A percentile compares a stretch with the other conserved stretches of the same genome.
These are phyloP conservation scores for Atethmia centrago DNA, from an alignment of 2,888 invertebrate species.

Conservation along the genomic window DNA sequence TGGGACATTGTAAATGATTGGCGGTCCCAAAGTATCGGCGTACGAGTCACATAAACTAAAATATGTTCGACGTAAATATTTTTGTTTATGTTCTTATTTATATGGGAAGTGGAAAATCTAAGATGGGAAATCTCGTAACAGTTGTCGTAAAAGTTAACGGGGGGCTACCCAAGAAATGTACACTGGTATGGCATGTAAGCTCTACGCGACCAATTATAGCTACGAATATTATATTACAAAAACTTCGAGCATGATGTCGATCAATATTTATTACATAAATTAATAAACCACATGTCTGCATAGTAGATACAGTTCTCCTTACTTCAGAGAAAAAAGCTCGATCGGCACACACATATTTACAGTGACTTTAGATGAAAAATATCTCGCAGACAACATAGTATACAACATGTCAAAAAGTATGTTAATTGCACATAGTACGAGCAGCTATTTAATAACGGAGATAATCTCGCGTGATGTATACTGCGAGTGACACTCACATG, in stretches of 20 bases:
- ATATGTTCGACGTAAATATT: slow-evolving; percentile 7
- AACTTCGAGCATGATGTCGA: slow-evolving; percentile 42
- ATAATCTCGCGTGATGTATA: slow-evolving; percentile 67
- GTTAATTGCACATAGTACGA: slow-evolving; percentile 62
- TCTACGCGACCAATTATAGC: slow-evolving; percentile 50
- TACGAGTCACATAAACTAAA: slow-evolving; percentile 42
- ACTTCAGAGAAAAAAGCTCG: slow-evolving; percentile 33
- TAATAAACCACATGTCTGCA: slow-evolving; percentile 59
- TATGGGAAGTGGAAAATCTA: slow-evolving; percentile 28
- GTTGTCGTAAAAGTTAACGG: slow-evolving; percentile 29
- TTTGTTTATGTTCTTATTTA: slow-evolving; percentile 23
- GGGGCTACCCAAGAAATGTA: slow-evolving; percentile 20
- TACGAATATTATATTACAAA: slow-evolving; percentile 49
- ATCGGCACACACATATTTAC: slow-evolving; percentile 38
- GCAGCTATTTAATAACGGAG: slow-evolving; percentile 63
- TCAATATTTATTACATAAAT: slow-evolving; percentile 59
- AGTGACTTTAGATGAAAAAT: slow-evolving; percentile 48
- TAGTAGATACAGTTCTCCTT: slow-evolving; percentile 38
- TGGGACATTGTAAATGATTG: slow-evolving; percentile 77
- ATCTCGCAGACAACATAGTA: slow-evolving; percentile 44
- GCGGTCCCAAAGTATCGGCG: slow-evolving; percentile 54
- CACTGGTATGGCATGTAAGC: slow-evolving; percentile 11
- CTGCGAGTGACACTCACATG: slow-evolving; percentile 59
- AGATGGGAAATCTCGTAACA: slow-evolving; percentile 11
- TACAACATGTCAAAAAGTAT: slow-evolving; percentile 59